Evolutionary conservation across 2,888 invertebrate species (phyloP), one percentile per base, ranked within the genome.

Genomic region (Amphipyra tragopoginis): DNA sequence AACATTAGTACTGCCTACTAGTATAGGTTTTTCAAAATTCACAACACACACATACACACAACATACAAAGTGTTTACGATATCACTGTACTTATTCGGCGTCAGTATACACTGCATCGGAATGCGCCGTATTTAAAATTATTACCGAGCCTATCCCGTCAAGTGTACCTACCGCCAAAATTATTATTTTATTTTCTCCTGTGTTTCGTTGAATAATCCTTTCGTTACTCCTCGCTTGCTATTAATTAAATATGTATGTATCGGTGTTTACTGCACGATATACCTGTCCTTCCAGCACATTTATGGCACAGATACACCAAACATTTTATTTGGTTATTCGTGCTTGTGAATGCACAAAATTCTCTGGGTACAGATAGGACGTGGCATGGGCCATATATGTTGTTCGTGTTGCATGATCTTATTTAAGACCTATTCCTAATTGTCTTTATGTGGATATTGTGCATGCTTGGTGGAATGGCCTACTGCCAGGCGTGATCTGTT

Each of bases 361-460:
- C 86, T 93, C 90, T 86, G 86, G 85, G 84, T 86, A 85, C 83
- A 72, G 86, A 83, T 84, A 90, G 88, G 88, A 88, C 85, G 88
- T 91, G 93, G 92, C 91, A 93, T 93, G 93, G 86, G 93, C 93
- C 93, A 90, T 93, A 83, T 82, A 84, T 94, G 94, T 94, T 93
- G 93, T 94, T 90, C 90, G 93, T 94, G 92, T 92, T 94, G 94
- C 94, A 94, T 94, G 94, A 87, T 87, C 84, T 91, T 88, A 88
- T 89, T 86, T 90, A 90, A 89, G 86, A 87, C 82, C 86, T 89
- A 86, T 79, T 89, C 82, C 84, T 86, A 87, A 87, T 86, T 88
- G 87, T 90, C 86, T 89, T 86, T 86, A 88, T 90, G 91, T 92
- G 88, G 85, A 90, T 85, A 89, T 85, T 89, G 78, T 92, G 93